Evolutionary conservation across 2,888 invertebrate species (phyloP).

Genomic region (Eupelmus urozonus): DNA sequence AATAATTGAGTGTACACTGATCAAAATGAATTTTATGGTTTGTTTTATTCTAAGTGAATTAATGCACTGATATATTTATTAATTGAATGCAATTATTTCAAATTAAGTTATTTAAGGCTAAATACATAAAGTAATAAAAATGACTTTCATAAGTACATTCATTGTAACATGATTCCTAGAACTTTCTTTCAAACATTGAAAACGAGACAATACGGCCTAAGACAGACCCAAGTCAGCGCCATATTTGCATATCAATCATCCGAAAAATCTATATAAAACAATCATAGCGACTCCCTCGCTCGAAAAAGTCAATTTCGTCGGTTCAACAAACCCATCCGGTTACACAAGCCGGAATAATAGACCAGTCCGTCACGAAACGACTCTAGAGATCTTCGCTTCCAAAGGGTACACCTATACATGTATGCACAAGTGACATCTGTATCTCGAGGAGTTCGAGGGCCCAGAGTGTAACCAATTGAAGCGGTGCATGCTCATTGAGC

Average conservation of each 20-base stretch:
- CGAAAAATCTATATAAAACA: conserved; percentile 1
- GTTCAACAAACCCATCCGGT: conserved; percentile 27
- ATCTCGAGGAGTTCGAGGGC: background rate
- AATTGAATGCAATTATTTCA: no score
- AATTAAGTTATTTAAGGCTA: no score
- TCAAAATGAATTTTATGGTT: no score
- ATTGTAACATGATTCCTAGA: background rate
- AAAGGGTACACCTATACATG: background rate
- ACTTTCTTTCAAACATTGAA: background rate
- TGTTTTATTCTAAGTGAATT: no score
- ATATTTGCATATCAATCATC: conserved; percentile 2
- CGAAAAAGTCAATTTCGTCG: conserved; percentile 13
- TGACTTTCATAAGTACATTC: background rate
- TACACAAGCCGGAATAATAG: background rate
- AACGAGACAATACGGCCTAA: background rate
- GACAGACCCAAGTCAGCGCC: background rate
- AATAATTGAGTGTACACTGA: no score
- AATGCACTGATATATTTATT: no score
- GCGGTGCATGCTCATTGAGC: background rate
- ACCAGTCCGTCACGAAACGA: background rate
- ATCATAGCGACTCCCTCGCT: background rate
- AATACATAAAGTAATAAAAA: no score
- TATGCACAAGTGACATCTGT: conserved; percentile 32
- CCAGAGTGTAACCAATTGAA: background rate
- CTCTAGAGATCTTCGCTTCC: conserved; percentile 2